Evolutionary conservation across 2,888 invertebrate species (phyloP), one percentile per base, ranked within the genome.

Genomic region (Rugalucina vietnamica): DNA sequence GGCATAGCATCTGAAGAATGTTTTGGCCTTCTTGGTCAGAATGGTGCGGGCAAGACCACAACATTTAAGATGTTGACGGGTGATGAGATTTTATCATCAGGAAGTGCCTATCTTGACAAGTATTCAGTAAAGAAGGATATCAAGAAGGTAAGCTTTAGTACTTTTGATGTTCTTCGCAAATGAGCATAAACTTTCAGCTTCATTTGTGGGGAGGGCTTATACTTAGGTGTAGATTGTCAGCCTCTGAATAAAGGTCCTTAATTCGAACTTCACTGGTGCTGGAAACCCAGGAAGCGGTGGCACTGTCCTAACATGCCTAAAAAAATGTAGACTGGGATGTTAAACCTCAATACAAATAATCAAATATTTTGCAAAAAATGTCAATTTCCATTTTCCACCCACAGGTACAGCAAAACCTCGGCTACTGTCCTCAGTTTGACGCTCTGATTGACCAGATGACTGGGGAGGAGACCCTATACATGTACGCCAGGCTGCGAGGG

Each of bases 341-440:
- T n/a, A n/a, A n/a, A n/a, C n/a, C n/a, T n/a, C n/a, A n/a, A n/a
- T n/a, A n/a, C n/a, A n/a, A n/a, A n/a, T n/a, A n/a, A n/a, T n/a
- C n/a, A n/a, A n/a, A n/a, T n/a, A n/a, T n/a, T n/a, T n/a, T n/a
- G n/a, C n/a, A n/a, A n/a, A n/a, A n/a, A n/a, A n/a, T n/a, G n/a
- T n/a, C n/a, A n/a, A n/a, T n/a, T n/a, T n/a, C n/a, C n/a, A n/a
- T n/a, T n/a, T n/a, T n/a, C n/a, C n/a, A n/a, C n/a, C n/a, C 43
- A 21, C 95, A 97, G 96, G 98, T 97, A 93, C 96, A 97, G 75
- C 96, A 96, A 77, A 96, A 96, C 86, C 96, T 98, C 93, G 98
- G 98, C 36, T 98, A 98, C 95, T 99, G 98, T 94, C 98, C 98
- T 0, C 98, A 99, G 95, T 97, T 97, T 94, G 97, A 97, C 95